Evolutionary conservation across 2,797 vertebrate genomes (phyloP), one percentile per base, ranked within the genome.

Genomic region (Malacoctenus gilli): DNA sequence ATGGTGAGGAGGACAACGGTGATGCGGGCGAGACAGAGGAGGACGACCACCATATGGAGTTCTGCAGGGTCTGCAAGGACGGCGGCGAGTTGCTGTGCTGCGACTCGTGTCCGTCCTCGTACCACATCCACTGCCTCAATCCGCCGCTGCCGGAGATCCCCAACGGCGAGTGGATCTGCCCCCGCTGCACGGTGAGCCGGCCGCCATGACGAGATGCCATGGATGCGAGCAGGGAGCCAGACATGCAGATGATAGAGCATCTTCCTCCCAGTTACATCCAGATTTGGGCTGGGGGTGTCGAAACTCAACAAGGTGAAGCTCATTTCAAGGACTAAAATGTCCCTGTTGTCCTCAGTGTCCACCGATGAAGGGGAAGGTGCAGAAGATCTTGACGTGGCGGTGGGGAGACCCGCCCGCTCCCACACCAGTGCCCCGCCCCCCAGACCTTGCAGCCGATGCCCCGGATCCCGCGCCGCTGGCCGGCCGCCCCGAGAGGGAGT

Each of bases 11-110:
- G 46, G 95, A 96, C 63, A 91, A 90, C 3, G 67, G 57, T 0
- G 94, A 91, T 15, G 84, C 84, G 0, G 88, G 74, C 0, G 92
- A 92, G 41, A 85, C 85, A 23, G 95, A 98, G 78, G 97, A 98
- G 82, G 96, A 98, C 42, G 97, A 98, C 84, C 95, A 96, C 75
- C 97, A 99, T 83, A 99, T 99, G 96, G 97, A 99, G 79, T 99
- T 98, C 86, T 99, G 97, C 68, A 78, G 97, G 6, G 96, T 98
- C 50, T 99, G 97, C 83, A 98, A 99, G 75, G 97, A 98, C 2
- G 97, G 97, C 0, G 97, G 97, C 21, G 97, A 99, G 83, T 91
- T 99, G 1, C 91, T 99, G 1, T 99, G 97, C 92, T 99, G 97
- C 42, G 97, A 99, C 85, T 93, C 95, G 2, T 99, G 97, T 52